phyloP scores from a whole-genome alignment of 2,113 vertebrate species.

The Gavia stellata region DNA sequence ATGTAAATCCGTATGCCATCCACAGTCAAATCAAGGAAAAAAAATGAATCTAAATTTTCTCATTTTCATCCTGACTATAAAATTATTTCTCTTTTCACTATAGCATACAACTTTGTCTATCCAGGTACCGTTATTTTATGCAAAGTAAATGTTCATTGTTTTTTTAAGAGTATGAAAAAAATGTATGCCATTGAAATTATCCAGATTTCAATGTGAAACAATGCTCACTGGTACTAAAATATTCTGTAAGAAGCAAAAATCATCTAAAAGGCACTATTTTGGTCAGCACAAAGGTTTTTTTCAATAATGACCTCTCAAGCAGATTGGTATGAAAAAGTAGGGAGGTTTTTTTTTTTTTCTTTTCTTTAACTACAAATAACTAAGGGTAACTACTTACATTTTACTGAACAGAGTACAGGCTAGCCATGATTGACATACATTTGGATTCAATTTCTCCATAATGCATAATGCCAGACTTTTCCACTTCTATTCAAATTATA shows the following conservation, averaged over 20 bases:
- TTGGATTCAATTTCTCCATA: not conserved
- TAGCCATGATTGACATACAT: not conserved
- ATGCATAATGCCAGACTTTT: not conserved
- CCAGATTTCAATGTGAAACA: not conserved
- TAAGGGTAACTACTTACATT: not conserved
- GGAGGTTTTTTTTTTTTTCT: not conserved
- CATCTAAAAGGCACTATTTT: not conserved
- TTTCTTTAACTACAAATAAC: not conserved
- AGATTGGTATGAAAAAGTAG: not conserved
- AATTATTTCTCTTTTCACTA: not conserved
- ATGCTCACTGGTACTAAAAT: not conserved
- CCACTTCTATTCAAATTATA: not conserved
- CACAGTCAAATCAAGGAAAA: not conserved
- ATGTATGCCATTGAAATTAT: not conserved
- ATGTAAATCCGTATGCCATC: fast-evolving
- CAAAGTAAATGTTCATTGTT: not conserved
- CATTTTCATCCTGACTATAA: not conserved
- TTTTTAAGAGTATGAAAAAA: not conserved
- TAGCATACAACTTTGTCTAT: not conserved
- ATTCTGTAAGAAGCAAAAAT: not conserved
- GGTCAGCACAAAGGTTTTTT: not conserved
- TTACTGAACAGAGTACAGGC: not conserved
- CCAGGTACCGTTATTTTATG: not conserved
- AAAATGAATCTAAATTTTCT: not conserved
- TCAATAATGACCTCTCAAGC: not conserved